phyloP scores from a whole-genome alignment of 1,140 invertebrate species.

The Dendroctonus valens region DNA sequence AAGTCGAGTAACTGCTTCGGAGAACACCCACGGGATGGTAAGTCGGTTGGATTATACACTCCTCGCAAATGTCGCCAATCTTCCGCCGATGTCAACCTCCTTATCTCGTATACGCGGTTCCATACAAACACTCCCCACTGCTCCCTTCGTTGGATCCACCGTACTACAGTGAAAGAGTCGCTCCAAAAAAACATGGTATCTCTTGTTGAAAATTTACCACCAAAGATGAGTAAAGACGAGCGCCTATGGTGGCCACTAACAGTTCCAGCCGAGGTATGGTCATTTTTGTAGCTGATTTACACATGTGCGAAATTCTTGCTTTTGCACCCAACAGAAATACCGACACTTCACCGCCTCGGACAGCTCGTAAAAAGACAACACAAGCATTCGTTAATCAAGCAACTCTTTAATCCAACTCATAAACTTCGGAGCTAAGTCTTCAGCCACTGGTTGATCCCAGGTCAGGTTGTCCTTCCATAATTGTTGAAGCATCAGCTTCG shows the following conservation, averaged over 20 bases:
- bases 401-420: too few species aligned
- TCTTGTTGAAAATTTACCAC: conserved; percentile 20
- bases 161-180: conserved; percentile 40
- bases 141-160: conserved; percentile 36
- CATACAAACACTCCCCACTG: conserved; percentile 41
- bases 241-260: conserved; percentile 23
- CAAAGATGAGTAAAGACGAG: conserved; percentile 16
- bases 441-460: too few species aligned
- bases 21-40: too few species aligned
- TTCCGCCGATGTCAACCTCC: conserved; percentile 35
- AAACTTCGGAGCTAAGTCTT: too few species aligned
- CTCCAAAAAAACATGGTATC: conserved; percentile 25
- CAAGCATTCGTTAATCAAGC: too few species aligned
- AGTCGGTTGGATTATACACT: too few species aligned
- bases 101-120: conserved; percentile 45
- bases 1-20: too few species aligned
- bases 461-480: too few species aligned
- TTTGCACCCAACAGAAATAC: conserved; percentile 23
- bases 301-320: conserved; percentile 34
- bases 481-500: too few species aligned
- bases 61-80: conserved; percentile 48
- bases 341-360: neutral
- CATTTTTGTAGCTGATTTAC: conserved; percentile 12
- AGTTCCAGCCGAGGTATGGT: conserved; percentile 33
- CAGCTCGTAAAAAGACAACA: too few species aligned